Percentiles rank a stretch among this genome's conserved stretches.
Conservation (phyloP, 2,888 invertebrate genomes). For the Ectemnius lituratus region DNA sequence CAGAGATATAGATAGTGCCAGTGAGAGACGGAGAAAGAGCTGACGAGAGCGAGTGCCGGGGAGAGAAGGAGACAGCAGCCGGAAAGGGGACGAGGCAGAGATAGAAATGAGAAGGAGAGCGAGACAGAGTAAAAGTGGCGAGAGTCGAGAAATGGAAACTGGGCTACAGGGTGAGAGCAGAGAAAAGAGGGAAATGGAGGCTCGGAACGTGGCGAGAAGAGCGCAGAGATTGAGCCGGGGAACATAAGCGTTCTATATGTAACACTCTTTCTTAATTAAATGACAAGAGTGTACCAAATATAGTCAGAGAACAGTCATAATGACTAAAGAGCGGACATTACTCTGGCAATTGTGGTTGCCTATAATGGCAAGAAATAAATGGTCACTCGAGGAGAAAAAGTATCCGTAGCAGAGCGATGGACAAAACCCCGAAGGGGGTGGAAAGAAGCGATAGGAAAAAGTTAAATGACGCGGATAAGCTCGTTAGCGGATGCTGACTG, state of each 20-base stretch:
- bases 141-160: slow-evolving; percentile 15
- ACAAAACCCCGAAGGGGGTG: slow-evolving; percentile 1
- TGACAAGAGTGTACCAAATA: no score
- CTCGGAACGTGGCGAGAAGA: not conserved
- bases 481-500: slow-evolving; percentile 6
- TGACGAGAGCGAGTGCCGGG: not conserved
- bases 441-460: slow-evolving; percentile 3
- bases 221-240: not conserved
- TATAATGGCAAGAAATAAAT: not conserved
- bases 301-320: no score
- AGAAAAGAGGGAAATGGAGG: slow-evolving; percentile 16
- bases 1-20: slow-evolving; percentile 26
- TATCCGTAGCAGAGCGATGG: not conserved
- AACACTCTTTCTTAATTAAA: no score
- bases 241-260: no score
- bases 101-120: slow-evolving; percentile 15
- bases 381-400: not conserved
- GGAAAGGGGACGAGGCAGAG: slow-evolving; percentile 17
- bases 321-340: no score
- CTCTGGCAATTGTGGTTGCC: no score
- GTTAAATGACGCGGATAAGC: slow-evolving; percentile 11
- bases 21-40: slow-evolving; percentile 19
- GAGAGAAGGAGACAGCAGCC: slow-evolving; percentile 2
- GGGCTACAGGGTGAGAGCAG: not conserved
- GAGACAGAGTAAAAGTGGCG: slow-evolving; percentile 20